Conservation (phyloP, 2,888 invertebrate species). For the Caradrina clavipalpis region DNA sequence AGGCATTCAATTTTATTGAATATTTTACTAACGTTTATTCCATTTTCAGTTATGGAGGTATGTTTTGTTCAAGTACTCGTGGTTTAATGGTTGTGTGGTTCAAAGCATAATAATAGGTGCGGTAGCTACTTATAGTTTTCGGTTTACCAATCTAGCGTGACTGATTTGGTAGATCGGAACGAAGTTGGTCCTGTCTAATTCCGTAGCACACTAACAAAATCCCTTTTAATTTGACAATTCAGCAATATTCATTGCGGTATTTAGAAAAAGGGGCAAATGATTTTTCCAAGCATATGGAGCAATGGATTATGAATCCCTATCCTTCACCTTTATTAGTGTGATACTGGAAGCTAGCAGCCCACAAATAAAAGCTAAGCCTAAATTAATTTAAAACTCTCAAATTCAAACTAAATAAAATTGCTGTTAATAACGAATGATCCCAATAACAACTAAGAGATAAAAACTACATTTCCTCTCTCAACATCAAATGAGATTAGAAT, state of each 20-base stretch:
- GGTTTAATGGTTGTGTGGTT: constrained; percentile 16
- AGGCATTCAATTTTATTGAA: constrained; percentile 53
- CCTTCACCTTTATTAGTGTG: background rate
- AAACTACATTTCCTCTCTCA: constrained; percentile 46
- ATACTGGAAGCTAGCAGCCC: too few relatives aligned
- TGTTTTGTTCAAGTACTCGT: constrained; percentile 1
- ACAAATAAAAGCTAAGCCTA: too few relatives aligned
- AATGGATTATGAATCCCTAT: too few relatives aligned
- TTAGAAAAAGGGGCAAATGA: too few relatives aligned
- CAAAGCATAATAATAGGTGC: background rate
- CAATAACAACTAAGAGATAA: constrained; percentile 20
- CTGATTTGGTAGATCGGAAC: background rate
- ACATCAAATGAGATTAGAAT: constrained; percentile 57
- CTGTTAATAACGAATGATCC: constrained; percentile 10
- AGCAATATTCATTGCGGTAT: background rate
- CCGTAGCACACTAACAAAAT: background rate
- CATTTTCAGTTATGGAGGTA: constrained; percentile 26
- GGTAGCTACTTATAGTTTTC: background rate
- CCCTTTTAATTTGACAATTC: background rate
- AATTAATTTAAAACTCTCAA: background rate
- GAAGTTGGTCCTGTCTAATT: background rate
- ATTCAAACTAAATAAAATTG: constrained; percentile 4
- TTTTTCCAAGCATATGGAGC: too few relatives aligned
- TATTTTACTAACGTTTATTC: constrained; percentile 38
- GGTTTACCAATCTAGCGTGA: background rate